Percentiles rank a stretch among this genome's conserved stretches.
Conservation (phyloP, 2,888 invertebrate genomes). For the Philereme vetulata region DNA sequence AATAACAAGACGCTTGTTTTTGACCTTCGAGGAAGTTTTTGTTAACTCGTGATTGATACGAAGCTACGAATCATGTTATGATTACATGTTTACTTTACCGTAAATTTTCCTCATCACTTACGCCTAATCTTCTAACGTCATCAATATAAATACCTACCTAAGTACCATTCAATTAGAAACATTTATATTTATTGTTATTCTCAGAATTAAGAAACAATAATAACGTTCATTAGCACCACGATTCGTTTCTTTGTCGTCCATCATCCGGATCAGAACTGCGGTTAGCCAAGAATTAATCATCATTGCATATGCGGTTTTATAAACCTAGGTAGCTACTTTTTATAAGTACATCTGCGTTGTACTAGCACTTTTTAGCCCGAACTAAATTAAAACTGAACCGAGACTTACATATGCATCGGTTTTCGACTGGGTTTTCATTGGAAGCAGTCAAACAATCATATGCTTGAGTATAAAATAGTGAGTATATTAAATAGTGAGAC, state of each 20-base stretch:
- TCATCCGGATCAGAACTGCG: conserved; percentile 41
- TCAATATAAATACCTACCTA: neutral
- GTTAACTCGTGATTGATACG: neutral
- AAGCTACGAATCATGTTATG: neutral
- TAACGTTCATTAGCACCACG: conserved; percentile 30
- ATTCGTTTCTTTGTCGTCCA: conserved; percentile 20
- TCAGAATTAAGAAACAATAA: conserved; percentile 25
- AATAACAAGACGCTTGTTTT: too few species aligned
- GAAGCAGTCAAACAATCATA: too few species aligned
- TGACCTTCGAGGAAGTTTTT: too few species aligned
- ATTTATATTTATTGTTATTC: conserved; percentile 3
- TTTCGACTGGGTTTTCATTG: too few species aligned
- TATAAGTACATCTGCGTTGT: too few species aligned
- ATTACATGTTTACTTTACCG: neutral
- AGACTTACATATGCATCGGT: too few species aligned
- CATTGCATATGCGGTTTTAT: neutral
- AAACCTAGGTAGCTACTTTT: too few species aligned
- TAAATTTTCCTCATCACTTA: neutral
- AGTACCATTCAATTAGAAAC: neutral
- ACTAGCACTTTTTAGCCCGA: too few species aligned
- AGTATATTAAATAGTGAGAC: too few species aligned
- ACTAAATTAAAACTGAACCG: too few species aligned
- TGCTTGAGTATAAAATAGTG: too few species aligned
- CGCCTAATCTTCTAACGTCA: neutral
- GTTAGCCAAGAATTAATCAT: conserved; percentile 61